Conservation (phyloP, 2,888 invertebrate genomes). For the Melanchra persicariae region DNA sequence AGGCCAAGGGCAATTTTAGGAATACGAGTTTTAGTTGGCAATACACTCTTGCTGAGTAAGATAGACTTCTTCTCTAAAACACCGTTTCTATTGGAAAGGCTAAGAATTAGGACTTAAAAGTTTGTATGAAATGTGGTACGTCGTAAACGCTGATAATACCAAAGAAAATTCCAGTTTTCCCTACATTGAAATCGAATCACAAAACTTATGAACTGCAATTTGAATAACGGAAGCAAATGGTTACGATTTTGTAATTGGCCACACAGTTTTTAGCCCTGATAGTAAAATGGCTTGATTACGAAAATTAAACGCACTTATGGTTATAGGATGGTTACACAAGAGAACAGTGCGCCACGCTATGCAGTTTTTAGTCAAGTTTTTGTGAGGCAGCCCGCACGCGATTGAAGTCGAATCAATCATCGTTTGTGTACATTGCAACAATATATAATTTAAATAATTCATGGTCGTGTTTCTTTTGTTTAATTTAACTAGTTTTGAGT, state of each 20-base stretch:
- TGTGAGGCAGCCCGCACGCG: conserved; percentile 45
- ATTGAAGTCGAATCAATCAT: conserved; percentile 47
- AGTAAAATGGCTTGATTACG: conserved; percentile 48
- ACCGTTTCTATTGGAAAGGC: no score
- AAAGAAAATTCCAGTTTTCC: no score
- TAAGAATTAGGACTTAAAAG: no score
- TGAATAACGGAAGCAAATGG: neutral
- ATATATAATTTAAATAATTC: conserved; percentile 9
- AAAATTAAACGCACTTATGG: conserved; percentile 48
- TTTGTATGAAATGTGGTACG: no score
- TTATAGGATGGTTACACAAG: conserved; percentile 49
- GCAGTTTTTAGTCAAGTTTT: conserved; percentile 52
- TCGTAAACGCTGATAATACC: no score
- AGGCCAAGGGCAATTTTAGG: no score
- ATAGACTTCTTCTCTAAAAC: no score
- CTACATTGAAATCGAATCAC: no score
- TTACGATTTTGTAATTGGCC: conserved; percentile 19
- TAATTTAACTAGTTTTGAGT: neutral
- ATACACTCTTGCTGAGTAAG: no score
- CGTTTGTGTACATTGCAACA: conserved; percentile 22
- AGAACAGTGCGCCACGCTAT: conserved; percentile 33
- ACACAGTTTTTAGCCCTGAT: conserved; percentile 25
- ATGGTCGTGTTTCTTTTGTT: neutral
- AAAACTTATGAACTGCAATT: no score
- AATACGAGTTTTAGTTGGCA: no score